Evolutionary conservation across 1,140 invertebrate genomes (phyloP).

Genomic region (Drosophila gunungcola): DNA sequence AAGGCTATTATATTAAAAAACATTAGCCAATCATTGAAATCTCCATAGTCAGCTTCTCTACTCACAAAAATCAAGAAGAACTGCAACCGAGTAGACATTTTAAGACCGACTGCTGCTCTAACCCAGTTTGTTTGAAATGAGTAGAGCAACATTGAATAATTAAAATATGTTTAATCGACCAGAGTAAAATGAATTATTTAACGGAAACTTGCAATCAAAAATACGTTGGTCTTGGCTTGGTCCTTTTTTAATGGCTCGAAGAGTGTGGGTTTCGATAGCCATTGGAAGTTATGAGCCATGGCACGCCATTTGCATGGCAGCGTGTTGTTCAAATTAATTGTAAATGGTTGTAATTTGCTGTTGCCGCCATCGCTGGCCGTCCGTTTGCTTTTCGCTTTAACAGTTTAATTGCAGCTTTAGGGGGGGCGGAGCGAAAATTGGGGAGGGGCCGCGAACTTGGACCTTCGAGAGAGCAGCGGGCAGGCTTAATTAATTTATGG

Average conservation of each 20-base stretch:
- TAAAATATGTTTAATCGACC: slow-evolving; percentile 49
- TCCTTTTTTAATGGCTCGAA: slow-evolving; percentile 36
- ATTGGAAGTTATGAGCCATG: slow-evolving; percentile 78
- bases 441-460: slow-evolving; percentile 32
- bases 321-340: slow-evolving; percentile 80
- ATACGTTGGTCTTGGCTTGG: slow-evolving; percentile 54
- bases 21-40: neutral
- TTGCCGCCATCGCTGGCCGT: slow-evolving; percentile 27
- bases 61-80: slow-evolving; percentile 2
- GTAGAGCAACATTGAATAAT: slow-evolving; percentile 40
- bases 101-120: neutral
- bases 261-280: slow-evolving; percentile 26
- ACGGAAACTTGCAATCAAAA: slow-evolving; percentile 20
- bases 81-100: slow-evolving; percentile 14
- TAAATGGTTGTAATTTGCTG: slow-evolving; percentile 81
- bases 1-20: slow-evolving; percentile 11
- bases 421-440: slow-evolving; percentile 13
- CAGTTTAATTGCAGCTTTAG: slow-evolving; percentile 79
- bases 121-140: slow-evolving; percentile 1
- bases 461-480: slow-evolving; percentile 36
- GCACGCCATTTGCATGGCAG: slow-evolving; percentile 79
- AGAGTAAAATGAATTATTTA: slow-evolving; percentile 14
- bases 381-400: slow-evolving; percentile 70
- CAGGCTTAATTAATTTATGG: slow-evolving; percentile 78
- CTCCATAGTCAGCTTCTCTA: neutral